These are phyloP conservation scores for Falco punctatus DNA, from an alignment of 2,113 vertebrate genomes.

Conservation along the genomic window DNA sequence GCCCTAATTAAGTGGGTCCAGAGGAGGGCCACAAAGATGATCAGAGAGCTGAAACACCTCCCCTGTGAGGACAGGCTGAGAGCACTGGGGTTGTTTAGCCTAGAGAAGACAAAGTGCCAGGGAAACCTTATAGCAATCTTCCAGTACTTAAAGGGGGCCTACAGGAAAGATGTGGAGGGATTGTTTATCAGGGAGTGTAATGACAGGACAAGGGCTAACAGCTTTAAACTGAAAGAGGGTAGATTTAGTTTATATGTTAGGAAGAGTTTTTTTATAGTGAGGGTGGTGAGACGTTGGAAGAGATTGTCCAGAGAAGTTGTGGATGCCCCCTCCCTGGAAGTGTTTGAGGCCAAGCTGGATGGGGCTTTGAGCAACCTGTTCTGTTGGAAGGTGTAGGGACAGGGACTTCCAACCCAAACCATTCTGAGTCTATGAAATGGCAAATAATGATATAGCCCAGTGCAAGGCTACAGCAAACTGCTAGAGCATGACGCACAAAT, in stretches of 20 bases:
- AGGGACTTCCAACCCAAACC: no score
- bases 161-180: background rate
- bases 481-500: background rate
- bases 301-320: background rate
- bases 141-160: no score
- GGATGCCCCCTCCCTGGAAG: no score
- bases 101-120: no score
- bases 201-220: background rate
- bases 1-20: fast-evolving
- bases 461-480: background rate
- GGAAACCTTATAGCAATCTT: no score
- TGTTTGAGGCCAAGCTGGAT: background rate
- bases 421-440: background rate
- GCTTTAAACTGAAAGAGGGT: background rate
- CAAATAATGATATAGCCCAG: background rate
- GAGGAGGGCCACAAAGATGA: background rate
- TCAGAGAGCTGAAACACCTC: background rate
- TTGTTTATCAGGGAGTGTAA: background rate
- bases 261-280: background rate
- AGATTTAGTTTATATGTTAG: background rate
- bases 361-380: background rate
- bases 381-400: background rate
- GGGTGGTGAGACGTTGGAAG: background rate
- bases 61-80: background rate
- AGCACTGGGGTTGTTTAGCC: background rate